Evolutionary conservation across 53 echinoderm and acorn worm species (phyloP).

Genomic region (Actinopyga echinites): DNA sequence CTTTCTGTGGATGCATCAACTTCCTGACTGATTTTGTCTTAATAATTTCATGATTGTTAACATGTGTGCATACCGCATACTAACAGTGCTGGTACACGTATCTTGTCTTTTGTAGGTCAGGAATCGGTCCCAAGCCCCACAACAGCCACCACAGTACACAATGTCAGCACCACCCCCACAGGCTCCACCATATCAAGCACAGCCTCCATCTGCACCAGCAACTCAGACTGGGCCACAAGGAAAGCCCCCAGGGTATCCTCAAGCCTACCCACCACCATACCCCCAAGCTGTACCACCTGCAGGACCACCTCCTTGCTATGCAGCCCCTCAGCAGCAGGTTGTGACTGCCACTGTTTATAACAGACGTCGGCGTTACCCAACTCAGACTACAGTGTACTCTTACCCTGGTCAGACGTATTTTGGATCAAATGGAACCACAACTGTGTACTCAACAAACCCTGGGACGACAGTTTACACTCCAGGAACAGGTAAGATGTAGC

Average conservation of each 20-base stretch:
- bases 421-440: slow-evolving; percentile 3
- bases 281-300: slow-evolving; percentile 26
- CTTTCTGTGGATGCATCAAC: too few species aligned
- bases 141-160: background rate
- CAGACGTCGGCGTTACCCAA: slow-evolving; percentile 47
- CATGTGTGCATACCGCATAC: too few species aligned
- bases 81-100: too few species aligned
- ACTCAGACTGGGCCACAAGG: too few species aligned
- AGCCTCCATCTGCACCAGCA: background rate
- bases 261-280: slow-evolving; percentile 15
- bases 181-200: background rate
- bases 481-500: too few species aligned
- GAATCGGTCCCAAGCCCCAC: background rate
- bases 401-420: slow-evolving; percentile 69
- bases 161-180: background rate
- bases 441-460: slow-evolving; percentile 6
- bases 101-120: background rate
- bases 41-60: too few species aligned
- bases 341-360: background rate
- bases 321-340: slow-evolving; percentile 25
- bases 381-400: slow-evolving; percentile 69
- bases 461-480: too few species aligned
- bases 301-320: slow-evolving; percentile 18
- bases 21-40: too few species aligned
- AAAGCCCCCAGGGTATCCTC: slow-evolving; percentile 12